Base-by-base conservation (phyloP, 2,797 vertebrate genomes). In the Helostoma temminkii region DNA sequence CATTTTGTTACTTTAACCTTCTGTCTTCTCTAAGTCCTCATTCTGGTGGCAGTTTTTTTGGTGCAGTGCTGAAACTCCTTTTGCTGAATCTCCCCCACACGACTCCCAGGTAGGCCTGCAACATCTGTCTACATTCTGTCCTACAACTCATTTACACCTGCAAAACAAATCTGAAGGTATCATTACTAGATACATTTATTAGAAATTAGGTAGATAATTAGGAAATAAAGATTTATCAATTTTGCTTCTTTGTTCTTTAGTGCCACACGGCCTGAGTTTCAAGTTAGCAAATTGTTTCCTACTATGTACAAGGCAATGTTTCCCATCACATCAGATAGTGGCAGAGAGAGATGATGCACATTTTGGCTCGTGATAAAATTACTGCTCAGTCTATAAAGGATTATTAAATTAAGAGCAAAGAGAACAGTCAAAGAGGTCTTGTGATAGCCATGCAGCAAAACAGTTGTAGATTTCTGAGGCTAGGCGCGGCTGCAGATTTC, bases 401-500 rank as follows among this genome's bases (percentile, higher is more conserved):
- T 90, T 79, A 89, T 91, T 89, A 43, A 77, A 85, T 91, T 90
- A 91, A 67, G 14, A 21, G 25, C 71, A 68, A 70, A 66, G 54
- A 68, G 73, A 66, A 53, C 63, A 66, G 79, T 63, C 59, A 32
- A 46, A 74, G 74, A 63, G 72, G 84, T 90, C 91, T 90, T 87
- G 85, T 89, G 89, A 92, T 92, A 82, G 84, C 74, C 82, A 85
- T 81, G 76, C 69, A 82, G 76, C 81, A 67, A 36, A 72, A 67
- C 63, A 43, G 52, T 52, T 45, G 25, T 10, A 28, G 5, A 48
- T 57, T 26, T 71, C 9, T 30, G 47, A 79, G 70, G 71, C 77
- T 41, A 91, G 88, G 83, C 66, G 84, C 81, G 81, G 90, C 90
- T 90, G 74, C 83, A 85, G 66, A 76, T 90, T 91, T 92, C 84